Conservation (phyloP, 2,113 vertebrate genomes). For the Clarias magur region DNA sequence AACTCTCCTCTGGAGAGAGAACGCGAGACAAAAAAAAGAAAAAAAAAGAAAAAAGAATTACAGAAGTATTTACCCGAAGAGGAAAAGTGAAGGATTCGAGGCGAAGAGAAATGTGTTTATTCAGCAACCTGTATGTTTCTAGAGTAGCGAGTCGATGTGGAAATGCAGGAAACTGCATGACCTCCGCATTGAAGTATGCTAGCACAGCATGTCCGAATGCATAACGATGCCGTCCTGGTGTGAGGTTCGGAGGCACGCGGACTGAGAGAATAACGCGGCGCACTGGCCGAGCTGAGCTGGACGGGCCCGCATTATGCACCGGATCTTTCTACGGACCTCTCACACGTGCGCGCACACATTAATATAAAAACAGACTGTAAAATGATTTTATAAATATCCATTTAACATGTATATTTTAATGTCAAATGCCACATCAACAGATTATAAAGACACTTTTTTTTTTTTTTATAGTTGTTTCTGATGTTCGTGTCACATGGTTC, state of each 20-base stretch:
- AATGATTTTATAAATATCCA: too few relatives aligned
- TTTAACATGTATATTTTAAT: too few relatives aligned
- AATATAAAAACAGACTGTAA: not conserved
- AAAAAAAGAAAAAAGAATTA: too few relatives aligned
- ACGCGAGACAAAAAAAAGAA: not conserved
- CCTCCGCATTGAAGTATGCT: not conserved
- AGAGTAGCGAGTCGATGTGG: not conserved
- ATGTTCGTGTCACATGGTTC: too few relatives aligned
- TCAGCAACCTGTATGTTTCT: not conserved
- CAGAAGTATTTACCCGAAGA: not conserved
- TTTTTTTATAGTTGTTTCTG: too few relatives aligned
- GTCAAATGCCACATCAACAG: too few relatives aligned
- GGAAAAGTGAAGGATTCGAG: not conserved
- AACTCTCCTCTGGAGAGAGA: not conserved
- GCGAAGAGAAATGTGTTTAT: not conserved
- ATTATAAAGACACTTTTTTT: too few relatives aligned
- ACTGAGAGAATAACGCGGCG: constrained; percentile 4
- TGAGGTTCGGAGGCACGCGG: constrained; percentile 44
- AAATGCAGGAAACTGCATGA: constrained; percentile 1
- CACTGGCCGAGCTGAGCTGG: constrained; percentile 16
- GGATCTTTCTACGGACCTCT: not conserved
- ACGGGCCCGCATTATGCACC: constrained; percentile 45
- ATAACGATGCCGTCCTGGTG: constrained; percentile 18
- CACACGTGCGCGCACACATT: not conserved
- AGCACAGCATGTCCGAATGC: not conserved